Evolutionary conservation across 2,797 vertebrate species (phyloP).

Genomic region (Parauchenoglanis ngamensis): DNA sequence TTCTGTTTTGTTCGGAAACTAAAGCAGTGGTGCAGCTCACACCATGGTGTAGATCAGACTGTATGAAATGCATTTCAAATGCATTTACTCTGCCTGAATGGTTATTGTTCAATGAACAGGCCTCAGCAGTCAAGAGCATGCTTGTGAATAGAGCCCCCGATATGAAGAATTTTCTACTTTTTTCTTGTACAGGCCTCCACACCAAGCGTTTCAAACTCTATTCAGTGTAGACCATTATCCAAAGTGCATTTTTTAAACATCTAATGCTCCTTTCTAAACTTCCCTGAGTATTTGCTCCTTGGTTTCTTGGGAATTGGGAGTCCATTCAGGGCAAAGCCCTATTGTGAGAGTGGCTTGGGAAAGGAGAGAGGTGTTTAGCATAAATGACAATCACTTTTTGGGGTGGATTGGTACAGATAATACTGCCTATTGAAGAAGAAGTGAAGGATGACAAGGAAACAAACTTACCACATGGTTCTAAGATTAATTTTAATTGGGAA

Average conservation of each 20-base stretch:
- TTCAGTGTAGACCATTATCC: slow-evolving; percentile 43
- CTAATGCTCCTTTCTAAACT: slow-evolving; percentile 49
- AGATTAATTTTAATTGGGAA: slow-evolving; percentile 7
- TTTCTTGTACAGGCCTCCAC: slow-evolving; percentile 39
- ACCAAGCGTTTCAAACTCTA: slow-evolving; percentile 37
- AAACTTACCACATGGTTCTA: slow-evolving; percentile 28
- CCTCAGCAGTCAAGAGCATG: slow-evolving; percentile 28
- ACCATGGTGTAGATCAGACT: not conserved
- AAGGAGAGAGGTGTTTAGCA: slow-evolving; percentile 58
- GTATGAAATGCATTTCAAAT: slow-evolving; percentile 45
- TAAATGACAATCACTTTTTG: slow-evolving; percentile 57
- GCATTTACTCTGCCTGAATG: slow-evolving; percentile 40
- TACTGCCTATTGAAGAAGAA: slow-evolving; percentile 27
- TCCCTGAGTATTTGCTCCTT: slow-evolving; percentile 44
- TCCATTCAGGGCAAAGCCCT: slow-evolving; percentile 54
- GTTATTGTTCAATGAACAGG: slow-evolving; percentile 48
- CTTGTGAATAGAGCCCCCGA: slow-evolving; percentile 41
- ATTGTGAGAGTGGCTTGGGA: slow-evolving; percentile 58
- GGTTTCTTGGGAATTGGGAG: slow-evolving; percentile 46
- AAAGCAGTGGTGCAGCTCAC: not conserved
- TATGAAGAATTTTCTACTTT: slow-evolving; percentile 42
- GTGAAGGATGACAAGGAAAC: slow-evolving; percentile 16
- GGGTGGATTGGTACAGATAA: slow-evolving; percentile 33
- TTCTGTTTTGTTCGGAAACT: not conserved
- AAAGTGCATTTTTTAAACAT: slow-evolving; percentile 54